Base-by-base conservation (phyloP, 1,140 invertebrate species). In the Olivierus martensii region DNA sequence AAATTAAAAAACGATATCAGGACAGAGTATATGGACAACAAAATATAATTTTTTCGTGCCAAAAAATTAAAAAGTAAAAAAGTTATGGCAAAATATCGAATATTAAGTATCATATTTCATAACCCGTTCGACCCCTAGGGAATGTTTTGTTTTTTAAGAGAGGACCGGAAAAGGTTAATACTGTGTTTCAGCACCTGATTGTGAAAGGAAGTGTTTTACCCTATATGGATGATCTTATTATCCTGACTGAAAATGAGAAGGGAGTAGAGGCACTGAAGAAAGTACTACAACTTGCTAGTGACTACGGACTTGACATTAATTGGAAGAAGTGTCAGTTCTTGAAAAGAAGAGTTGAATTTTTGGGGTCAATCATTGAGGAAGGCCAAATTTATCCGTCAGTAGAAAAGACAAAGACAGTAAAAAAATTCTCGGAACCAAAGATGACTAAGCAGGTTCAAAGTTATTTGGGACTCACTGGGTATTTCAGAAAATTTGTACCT, bases 401-500 rank as follows among this genome's bases (percentile, higher is more conserved):
- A 3, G 2, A 17, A 11, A 51, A 51, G 34, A 51, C 15, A 3
- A 28, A 10, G 34, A 12, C 45, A 17, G 21, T 28, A 11, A 15
- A 18, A 11, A 11, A 41, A 0, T 36, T 52, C 28, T 43, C 43
- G 18, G 42, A n/a, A 21, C 51, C 28, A 21, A 35, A 9, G 10
- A 44, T 4, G 2, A 3, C 5, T 5, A 34, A 45, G 17, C 1
- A 51, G 2, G n/a, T 51, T 14, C 49, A 51, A n/a, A 51, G 41
- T 44, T 51, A 28, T 44, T 38, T 49, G 6, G 19, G 38, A 41
- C n/a, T n/a, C 14, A 66, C 1, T 62, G 63, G 21, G n/a, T 76
- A 69, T 58, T 75, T 74, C 59, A 57, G 65, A 4, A 62, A 64
- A 39, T 75, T 75, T 52, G 61, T 72, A 14, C 62, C 57, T 5